These are phyloP conservation scores for Brenthis ino DNA, from an alignment of 2,888 invertebrate species.

Conservation along the genomic window DNA sequence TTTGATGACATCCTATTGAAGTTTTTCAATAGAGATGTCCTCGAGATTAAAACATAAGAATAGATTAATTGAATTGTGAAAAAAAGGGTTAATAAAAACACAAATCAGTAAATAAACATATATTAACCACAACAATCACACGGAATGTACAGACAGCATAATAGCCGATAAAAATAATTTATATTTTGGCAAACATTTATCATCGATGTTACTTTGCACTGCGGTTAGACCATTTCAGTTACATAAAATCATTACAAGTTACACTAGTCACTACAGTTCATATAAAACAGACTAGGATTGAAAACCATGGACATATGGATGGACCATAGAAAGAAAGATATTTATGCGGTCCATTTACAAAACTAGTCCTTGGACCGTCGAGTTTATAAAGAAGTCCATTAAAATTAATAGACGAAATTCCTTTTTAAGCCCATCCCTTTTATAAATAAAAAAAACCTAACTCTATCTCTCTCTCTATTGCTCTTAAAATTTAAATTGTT, in stretches of 20 bases:
- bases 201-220: conserved; percentile 7
- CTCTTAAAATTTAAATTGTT: too few relatives aligned
- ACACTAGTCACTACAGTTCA: neutral
- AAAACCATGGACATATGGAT: neutral
- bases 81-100: neutral
- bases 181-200: conserved; percentile 29
- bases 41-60: too few relatives aligned
- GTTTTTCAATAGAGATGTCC: too few relatives aligned
- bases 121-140: conserved; percentile 29
- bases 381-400: too few relatives aligned
- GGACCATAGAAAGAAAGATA: neutral
- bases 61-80: too few relatives aligned
- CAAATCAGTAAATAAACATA: conserved; percentile 27
- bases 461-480: too few relatives aligned
- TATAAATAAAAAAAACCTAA: too few relatives aligned
- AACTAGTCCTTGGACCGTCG: too few relatives aligned
- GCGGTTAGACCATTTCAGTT: neutral
- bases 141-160: conserved; percentile 24
- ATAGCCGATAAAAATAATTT: conserved; percentile 26
- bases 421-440: too few relatives aligned
- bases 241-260: neutral
- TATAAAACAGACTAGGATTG: neutral
- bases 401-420: too few relatives aligned
- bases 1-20: too few relatives aligned
- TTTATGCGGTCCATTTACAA: too few relatives aligned